Conservation (phyloP, 2,888 invertebrate species). For the Lasioglossum zephyrum region DNA sequence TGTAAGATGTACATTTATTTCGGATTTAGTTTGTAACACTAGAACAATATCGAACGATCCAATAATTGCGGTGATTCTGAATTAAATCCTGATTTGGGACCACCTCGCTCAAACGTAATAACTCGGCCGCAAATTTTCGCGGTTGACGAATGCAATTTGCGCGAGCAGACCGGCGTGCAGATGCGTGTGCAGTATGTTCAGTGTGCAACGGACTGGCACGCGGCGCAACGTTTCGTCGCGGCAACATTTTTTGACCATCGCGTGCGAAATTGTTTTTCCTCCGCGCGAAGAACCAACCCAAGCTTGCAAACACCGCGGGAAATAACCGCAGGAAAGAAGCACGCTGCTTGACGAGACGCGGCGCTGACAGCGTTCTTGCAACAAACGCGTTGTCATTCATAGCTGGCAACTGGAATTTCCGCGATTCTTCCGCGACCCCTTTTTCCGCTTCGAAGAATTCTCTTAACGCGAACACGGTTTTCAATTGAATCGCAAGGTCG, state of each 20-base stretch:
- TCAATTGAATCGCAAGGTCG: background rate
- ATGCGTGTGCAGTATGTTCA: background rate
- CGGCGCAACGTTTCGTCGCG: background rate
- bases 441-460: background rate
- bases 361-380: background rate
- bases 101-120: background rate
- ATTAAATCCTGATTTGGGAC: background rate
- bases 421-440: background rate
- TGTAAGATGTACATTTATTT: too few relatives aligned
- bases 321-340: conserved; percentile 4
- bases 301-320: background rate
- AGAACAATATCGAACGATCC: background rate
- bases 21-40: too few relatives aligned
- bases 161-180: background rate
- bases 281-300: background rate
- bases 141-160: background rate
- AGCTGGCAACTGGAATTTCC: background rate
- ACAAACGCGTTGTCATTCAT: background rate
- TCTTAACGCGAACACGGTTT: background rate
- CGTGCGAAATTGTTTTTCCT: background rate
- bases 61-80: background rate
- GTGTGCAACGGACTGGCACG: background rate
- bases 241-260: background rate
- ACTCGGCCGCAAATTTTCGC: background rate
- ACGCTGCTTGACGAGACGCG: background rate